Evolutionary conservation across 2,888 invertebrate genomes (phyloP).

Genomic region (Patella depressa): DNA sequence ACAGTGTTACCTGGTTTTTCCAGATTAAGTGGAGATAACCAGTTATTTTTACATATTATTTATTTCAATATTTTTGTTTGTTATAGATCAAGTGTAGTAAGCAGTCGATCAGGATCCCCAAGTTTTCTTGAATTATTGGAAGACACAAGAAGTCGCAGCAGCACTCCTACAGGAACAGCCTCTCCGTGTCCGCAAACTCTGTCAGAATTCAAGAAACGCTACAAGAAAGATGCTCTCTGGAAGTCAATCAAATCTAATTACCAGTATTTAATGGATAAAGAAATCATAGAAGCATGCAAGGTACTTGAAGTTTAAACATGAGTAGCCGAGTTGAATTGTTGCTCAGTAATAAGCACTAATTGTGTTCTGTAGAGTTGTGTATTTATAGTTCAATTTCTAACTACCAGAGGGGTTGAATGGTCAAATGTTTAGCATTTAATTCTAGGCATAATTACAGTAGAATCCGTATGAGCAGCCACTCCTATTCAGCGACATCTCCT

Average conservation of each 20-base stretch:
- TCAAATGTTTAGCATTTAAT: too few species aligned
- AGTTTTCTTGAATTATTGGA: slow-evolving; percentile 48
- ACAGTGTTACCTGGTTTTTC: too few species aligned
- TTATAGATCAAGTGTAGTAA: slow-evolving; percentile 26
- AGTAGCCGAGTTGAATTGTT: too few species aligned
- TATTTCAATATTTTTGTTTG: too few species aligned
- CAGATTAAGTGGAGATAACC: too few species aligned
- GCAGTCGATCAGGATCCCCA: slow-evolving; percentile 61
- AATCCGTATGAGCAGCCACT: too few species aligned
- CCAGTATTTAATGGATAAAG: slow-evolving; percentile 95
- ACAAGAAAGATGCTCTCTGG: slow-evolving; percentile 87
- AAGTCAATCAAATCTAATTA: slow-evolving; percentile 91
- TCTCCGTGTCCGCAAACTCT: slow-evolving; percentile 49
- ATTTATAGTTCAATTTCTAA: too few species aligned
- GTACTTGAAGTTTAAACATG: slow-evolving; percentile 51
- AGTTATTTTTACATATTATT: too few species aligned
- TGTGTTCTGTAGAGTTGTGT: too few species aligned
- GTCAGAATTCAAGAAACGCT: slow-evolving; percentile 61
- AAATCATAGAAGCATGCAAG: slow-evolving; percentile 90
- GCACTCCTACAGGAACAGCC: slow-evolving; percentile 52
- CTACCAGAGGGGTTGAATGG: not conserved
- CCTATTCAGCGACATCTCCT: too few species aligned
- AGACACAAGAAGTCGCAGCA: slow-evolving; percentile 44
- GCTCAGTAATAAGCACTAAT: too few species aligned
- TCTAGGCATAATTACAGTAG: slow-evolving; percentile 2